Evolutionary conservation across 1,140 invertebrate genomes (phyloP).

Genomic region (Orussus abietinus): DNA sequence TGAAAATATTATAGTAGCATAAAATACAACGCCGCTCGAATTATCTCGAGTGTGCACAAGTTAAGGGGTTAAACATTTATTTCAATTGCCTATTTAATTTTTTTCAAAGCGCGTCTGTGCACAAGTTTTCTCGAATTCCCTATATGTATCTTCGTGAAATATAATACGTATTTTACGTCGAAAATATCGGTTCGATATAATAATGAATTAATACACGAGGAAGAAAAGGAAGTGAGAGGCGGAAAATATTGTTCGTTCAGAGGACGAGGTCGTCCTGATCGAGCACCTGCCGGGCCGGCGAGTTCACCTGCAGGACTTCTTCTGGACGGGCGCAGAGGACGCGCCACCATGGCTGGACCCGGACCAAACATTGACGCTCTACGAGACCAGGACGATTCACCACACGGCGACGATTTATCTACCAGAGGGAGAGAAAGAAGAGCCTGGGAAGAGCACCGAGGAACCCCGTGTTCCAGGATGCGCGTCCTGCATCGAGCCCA

Average conservation of each 20-base stretch:
- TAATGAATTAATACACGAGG: too few species aligned
- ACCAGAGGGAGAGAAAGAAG: slow-evolving; percentile 19
- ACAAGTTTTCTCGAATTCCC: too few species aligned
- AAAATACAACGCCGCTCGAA: too few species aligned
- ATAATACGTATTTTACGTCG: too few species aligned
- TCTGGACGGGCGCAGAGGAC: slow-evolving; percentile 81
- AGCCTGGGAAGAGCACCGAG: slow-evolving; percentile 9
- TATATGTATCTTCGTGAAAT: too few species aligned
- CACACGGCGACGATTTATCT: slow-evolving; percentile 45
- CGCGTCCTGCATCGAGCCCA: slow-evolving; percentile 42
- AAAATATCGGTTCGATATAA: too few species aligned
- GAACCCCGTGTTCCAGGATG: slow-evolving; percentile 29
- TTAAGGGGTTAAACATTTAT: too few species aligned
- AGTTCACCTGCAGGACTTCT: slow-evolving; percentile 74
- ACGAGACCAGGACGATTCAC: slow-evolving; percentile 42
- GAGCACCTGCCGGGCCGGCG: slow-evolving; percentile 56
- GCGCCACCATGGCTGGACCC: slow-evolving; percentile 55
- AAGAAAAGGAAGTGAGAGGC: too few species aligned
- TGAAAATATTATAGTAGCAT: too few species aligned
- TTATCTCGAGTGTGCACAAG: too few species aligned
- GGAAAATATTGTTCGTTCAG: slow-evolving; percentile 24
- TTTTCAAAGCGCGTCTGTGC: too few species aligned
- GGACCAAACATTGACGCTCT: slow-evolving; percentile 42
- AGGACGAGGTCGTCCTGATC: slow-evolving; percentile 48
- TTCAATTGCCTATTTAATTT: too few species aligned